Conservation (phyloP, 2,797 vertebrate species). For the Enteromius thamalakanensis region DNA sequence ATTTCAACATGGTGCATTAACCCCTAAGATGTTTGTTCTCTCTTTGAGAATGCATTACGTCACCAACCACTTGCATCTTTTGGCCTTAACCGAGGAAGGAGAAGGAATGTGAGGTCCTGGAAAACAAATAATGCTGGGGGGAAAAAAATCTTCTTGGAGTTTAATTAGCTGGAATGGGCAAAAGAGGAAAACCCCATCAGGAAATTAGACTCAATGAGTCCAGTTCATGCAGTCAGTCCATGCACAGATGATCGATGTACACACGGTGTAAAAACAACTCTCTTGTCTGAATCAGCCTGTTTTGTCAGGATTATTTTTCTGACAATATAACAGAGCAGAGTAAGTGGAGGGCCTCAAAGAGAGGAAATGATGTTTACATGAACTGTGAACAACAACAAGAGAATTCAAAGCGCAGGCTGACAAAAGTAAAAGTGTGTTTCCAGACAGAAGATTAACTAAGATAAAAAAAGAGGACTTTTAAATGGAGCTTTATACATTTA, state of each 20-base stretch:
- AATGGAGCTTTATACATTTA: neutral
- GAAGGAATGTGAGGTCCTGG: constrained; percentile 32
- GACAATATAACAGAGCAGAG: constrained; percentile 13
- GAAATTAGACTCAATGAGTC: neutral
- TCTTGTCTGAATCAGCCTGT: constrained; percentile 19
- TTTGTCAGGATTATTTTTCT: constrained; percentile 37
- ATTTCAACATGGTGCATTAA: constrained; percentile 36
- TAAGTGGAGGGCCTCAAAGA: constrained; percentile 36
- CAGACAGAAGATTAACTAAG: neutral
- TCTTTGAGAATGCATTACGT: constrained; percentile 33
- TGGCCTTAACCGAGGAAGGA: constrained; percentile 24
- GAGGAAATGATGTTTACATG: constrained; percentile 48
- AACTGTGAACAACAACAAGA: constrained; percentile 10
- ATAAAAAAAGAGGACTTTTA: neutral
- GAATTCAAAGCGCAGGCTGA: neutral
- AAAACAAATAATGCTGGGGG: constrained; percentile 29
- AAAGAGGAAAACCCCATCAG: constrained; percentile 14
- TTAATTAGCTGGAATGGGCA: constrained; percentile 38
- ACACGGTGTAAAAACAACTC: constrained; percentile 29
- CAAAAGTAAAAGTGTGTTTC: neutral
- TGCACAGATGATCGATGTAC: constrained; percentile 7
- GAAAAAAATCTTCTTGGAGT: neutral
- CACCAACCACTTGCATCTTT: constrained; percentile 33
- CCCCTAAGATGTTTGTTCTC: constrained; percentile 32
- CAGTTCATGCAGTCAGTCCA: constrained; percentile 6